phyloP scores from a whole-genome alignment of 2,113 vertebrate genomes.

The Oncorhynchus mykiss region DNA sequence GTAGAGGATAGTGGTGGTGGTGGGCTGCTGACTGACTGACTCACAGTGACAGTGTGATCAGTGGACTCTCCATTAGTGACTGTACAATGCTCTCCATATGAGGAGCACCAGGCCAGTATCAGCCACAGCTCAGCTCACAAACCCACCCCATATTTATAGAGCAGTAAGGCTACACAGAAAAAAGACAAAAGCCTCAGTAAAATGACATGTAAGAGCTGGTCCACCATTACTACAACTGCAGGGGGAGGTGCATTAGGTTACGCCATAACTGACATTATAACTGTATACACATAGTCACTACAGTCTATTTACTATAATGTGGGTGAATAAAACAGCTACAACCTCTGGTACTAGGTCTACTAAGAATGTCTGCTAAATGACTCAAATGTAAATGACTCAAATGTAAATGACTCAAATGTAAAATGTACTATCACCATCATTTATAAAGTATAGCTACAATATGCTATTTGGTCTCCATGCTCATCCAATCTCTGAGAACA shows the following conservation, averaged over 20 bases:
- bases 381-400: not conserved
- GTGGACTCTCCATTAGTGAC: constrained; percentile 28
- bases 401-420: not conserved
- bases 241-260: not conserved
- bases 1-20: constrained; percentile 14
- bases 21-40: constrained; percentile 2
- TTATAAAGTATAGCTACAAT: not conserved
- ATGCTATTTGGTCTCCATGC: not conserved
- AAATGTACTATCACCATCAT: not conserved
- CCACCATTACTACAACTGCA: no score
- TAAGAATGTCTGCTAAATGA: no score
- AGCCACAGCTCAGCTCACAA: not conserved
- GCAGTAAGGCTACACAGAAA: constrained; percentile 55
- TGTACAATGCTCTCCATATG: constrained; percentile 29
- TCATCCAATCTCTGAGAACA: not conserved
- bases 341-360: not conserved
- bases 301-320: not conserved
- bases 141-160: constrained; percentile 64
- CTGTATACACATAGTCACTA: not conserved
- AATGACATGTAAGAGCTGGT: not conserved
- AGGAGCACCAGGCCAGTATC: not conserved
- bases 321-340: not conserved
- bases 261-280: not conserved
- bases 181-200: constrained; percentile 26
- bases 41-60: constrained; percentile 4